Base-by-base conservation (phyloP, 2,797 vertebrate genomes). In the Valencia hispanica region DNA sequence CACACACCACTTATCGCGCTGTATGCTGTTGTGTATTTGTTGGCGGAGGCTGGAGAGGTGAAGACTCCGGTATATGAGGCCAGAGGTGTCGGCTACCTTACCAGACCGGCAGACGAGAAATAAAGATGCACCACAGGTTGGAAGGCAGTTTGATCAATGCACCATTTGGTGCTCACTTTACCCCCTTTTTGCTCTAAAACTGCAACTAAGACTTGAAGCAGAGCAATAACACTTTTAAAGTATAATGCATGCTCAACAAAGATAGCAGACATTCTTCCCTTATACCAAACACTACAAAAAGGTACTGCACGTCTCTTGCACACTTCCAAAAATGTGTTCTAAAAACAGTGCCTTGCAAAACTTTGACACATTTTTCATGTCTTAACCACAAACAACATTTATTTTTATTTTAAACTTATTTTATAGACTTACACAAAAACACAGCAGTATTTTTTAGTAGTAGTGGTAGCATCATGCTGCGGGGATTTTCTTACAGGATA, bases 1-100 rank as follows among this genome's bases (percentile, higher is more conserved):
- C 95, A 96, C 94, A 95, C 94, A 94, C 94, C 95, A 96, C 95
- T 96, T 96, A 96, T 94, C 92, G 47, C 88, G 79, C 90, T 89
- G 86, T 91, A 91, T 91, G 92, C 90, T 91, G 92, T 90, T 92
- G 90, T 92, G 93, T 93, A 86, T 93, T 91, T 93, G 86, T 90
- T 83, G 83, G 92, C 63, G 36, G 77, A 84, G 85, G 79, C 87
- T 88, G 90, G 84, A 22, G 79, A 83, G 88, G 86, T 85, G 79
- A 87, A 87, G 89, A 74, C 81, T 87, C 83, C 75, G 89, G 87
- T 90, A 81, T 84, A 86, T 83, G 90, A 88, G 92, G 89, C 84
- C 86, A 88, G 84, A 86, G 88, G 88, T 87, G 85, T 55, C 73
- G 74, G 84, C 84, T 84, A 75, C 85, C 78, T 80, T 66, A 79